Base-by-base conservation (phyloP, 2,888 invertebrate genomes). In the Zele albiditarsus region DNA sequence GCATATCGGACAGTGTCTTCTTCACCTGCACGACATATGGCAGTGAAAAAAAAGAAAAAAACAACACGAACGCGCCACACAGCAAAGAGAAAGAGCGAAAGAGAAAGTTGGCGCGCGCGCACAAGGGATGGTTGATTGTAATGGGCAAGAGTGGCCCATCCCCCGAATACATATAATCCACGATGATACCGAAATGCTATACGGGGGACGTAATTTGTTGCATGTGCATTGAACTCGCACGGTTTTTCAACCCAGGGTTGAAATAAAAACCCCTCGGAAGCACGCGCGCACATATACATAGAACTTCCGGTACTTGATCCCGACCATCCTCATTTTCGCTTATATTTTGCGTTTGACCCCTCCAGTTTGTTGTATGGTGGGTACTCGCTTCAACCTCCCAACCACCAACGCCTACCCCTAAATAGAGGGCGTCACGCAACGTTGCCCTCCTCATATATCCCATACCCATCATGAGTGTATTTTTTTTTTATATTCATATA, bases 1-100 rank as follows among this genome's bases (percentile, higher is more conserved):
- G 53, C 75, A 75, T 72, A 75, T 75, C 49, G 33, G 46, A 67
- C 60, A 67, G 80, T 82, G 80, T 84, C 83, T 86, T 84, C 83
- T 86, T 86, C 86, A 87, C 86, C 86, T 86, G 86, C 86, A 82
- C 84, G 79, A 83, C 86, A 87, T 86, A 86, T 86, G 87, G 86
- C 73, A 80, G 81, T 79, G 80, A 70, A 42, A 38, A 38, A 16
- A 67, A 33, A 67, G 12, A 46, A 27, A 62, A 25, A 71, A 38
- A 60, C 27, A 25, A 58, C 16, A 46, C 14, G 20, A n/a, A n/a
- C 46, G 46, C n/a, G n/a, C 46, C 46, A n/a, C 14, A n/a, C 6
- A 46, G n/a, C 4, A 62, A 12, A n/a, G 16, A 42, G 16, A 38
- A 38, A 28, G 42, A 70, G 60, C 5, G 31, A 49, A 23, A 27